Evolutionary conservation across 2,113 vertebrate genomes (phyloP), one percentile per base, ranked within the genome.

Genomic region (Bucco capensis): DNA sequence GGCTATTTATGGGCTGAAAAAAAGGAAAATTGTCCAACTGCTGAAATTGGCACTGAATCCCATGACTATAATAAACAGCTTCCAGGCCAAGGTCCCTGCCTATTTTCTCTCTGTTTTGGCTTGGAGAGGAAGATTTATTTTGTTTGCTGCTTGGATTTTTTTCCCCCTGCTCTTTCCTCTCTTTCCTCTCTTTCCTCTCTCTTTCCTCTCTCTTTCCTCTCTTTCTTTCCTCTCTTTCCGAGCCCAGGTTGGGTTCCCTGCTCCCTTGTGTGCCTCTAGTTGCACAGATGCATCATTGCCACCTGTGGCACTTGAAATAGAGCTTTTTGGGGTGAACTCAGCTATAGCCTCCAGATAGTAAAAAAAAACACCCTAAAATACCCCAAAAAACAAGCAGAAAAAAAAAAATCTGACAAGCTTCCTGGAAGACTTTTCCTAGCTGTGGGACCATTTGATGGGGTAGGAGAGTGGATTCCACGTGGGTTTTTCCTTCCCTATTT

Each of bases 61-160:
- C 90, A 47, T 9, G 57, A 56, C 94, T 72, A 27, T 72, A 92
- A 95, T 81, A 88, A 95, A 88, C 92, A 94, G 85, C 94, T 95
- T 94, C 92, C 94, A 65, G n/a, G 92, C 93, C 94, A 94, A 91
- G 70, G 92, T 88, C 66, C 61, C 53, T 64, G 90, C 86, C 93
- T 95, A 90, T 95, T 96, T 95, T 95, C 79, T 94, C 87, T 89
- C 90, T 95, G 83, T 86, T 94, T 95, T 92, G 90, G 93, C 92
- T 95, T 2, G 1, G 83, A 69, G 78, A 78, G 57, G 77, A 95
- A 92, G 83, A 88, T 88, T 90, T 88, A 79, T 92, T 94, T 90
- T 93, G 83, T 95, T 93, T 95, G 62, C 62, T 2, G 42, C 58
- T 90, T 28, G 65, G 82, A 73, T 22, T 64, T 53, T 58, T 81